A percentile compares a stretch with the other conserved stretches of the same genome.
These are phyloP conservation scores for Drosophila insularis DNA, from an alignment of 1,140 invertebrate species.

Conservation along the genomic window DNA sequence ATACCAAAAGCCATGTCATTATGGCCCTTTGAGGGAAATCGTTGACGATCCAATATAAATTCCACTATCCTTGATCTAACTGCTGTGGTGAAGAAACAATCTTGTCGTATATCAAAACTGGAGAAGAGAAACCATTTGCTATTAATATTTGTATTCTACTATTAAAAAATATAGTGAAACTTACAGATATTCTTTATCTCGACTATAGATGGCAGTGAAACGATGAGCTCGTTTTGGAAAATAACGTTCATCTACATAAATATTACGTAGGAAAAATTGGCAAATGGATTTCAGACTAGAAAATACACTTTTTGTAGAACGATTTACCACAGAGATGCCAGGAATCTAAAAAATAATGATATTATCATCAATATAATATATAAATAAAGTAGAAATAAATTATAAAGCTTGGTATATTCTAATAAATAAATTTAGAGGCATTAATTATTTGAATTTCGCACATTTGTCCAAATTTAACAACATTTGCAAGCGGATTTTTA, in stretches of 20 bases:
- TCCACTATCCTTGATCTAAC: conserved; percentile 94
- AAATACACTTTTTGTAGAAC: conserved; percentile 85
- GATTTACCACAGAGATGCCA: conserved; percentile 85
- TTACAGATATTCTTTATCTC: conserved; percentile 94
- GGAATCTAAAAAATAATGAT: conserved; percentile 84
- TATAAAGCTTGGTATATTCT: neutral
- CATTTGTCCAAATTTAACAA: too few species aligned
- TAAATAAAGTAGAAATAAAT: neutral
- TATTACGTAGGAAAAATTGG: conserved; percentile 85
- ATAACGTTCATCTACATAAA: conserved; percentile 86
- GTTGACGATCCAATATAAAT: conserved; percentile 94
- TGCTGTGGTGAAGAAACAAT: conserved; percentile 93
- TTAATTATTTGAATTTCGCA: too few species aligned
- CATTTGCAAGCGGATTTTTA: neutral
- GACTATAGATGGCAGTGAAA: conserved; percentile 92
- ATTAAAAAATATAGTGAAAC: conserved; percentile 56
- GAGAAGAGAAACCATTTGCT: neutral
- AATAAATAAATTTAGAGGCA: too few species aligned
- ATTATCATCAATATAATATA: neutral
- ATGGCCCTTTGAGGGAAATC: conserved; percentile 86
- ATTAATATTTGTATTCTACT: neutral
- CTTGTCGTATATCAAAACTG: conserved; percentile 91
- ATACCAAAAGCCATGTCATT: conserved; percentile 93
- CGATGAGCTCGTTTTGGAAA: conserved; percentile 89
- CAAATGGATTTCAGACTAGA: conserved; percentile 85